Conservation (phyloP, 2,113 vertebrate genomes). For the Nyctibius bracteatus region DNA sequence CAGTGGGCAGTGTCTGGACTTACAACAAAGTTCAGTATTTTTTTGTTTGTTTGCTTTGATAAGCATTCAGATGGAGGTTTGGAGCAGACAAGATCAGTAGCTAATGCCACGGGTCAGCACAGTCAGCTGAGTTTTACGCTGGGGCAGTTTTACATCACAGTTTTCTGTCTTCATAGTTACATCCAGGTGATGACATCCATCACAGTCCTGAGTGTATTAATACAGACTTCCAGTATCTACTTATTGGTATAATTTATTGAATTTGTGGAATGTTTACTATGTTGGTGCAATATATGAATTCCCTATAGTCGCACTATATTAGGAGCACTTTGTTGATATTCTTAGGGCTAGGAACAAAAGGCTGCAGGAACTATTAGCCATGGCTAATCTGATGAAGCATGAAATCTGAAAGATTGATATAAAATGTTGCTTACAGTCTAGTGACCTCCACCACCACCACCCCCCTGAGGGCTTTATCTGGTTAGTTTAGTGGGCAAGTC, state of each 20-base stretch:
- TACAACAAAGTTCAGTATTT: neutral
- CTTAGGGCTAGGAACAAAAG: neutral
- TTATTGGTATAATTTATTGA: neutral
- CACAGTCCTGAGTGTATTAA: neutral
- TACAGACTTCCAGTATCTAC: neutral
- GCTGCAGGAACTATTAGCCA: neutral
- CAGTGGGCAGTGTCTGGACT: neutral
- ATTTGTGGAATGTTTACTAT: neutral
- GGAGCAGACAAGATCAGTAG: neutral
- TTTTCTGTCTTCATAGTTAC: neutral
- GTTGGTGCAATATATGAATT: neutral
- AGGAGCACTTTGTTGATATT: neutral
- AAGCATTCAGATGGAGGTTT: neutral
- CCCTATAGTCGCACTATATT: accelerated
- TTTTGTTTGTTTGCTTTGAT: neutral
- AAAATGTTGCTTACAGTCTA: neutral
- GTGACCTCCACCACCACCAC: neutral
- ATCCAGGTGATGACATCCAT: neutral
- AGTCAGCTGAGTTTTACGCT: neutral
- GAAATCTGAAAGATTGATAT: constrained; percentile 3
- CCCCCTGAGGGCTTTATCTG: neutral
- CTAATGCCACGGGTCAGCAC: neutral
- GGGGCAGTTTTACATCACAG: neutral
- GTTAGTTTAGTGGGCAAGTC: neutral
- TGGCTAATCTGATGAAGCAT: neutral